Conservation (phyloP, 2,113 vertebrate genomes). For the Proteles cristata region DNA sequence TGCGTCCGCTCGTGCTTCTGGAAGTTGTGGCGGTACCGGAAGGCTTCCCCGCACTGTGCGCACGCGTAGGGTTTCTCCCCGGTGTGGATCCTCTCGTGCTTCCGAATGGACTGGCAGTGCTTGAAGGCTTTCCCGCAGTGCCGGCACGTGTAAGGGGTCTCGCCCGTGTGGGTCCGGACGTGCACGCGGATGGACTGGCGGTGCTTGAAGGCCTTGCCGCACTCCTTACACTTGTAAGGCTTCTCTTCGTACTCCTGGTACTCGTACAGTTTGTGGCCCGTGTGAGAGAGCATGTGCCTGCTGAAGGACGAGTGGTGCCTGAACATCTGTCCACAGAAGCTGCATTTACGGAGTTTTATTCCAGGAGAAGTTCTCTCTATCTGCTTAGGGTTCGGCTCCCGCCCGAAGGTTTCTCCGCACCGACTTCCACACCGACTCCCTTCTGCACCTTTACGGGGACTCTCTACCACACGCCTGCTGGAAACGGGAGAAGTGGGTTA, state of each 20-base stretch:
- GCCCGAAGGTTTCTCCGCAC: not conserved
- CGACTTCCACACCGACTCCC: not conserved
- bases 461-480: not conserved
- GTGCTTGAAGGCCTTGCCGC: constrained; percentile 64
- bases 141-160: not conserved
- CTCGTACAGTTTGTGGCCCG: constrained; percentile 14
- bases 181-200: constrained; percentile 36
- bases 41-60: constrained; percentile 58
- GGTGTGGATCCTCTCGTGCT: constrained; percentile 53
- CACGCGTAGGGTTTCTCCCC: constrained; percentile 72
- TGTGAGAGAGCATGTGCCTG: constrained; percentile 67
- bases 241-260: constrained; percentile 58
- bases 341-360: constrained; percentile 65
- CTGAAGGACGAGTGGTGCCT: constrained; percentile 64
- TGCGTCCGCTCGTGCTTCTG: constrained; percentile 67
- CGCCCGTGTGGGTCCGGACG: not conserved
- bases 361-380: constrained; percentile 56
- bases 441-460: constrained; percentile 15
- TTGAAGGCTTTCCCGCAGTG: not conserved
- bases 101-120: not conserved
- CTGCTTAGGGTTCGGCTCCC: constrained; percentile 33
- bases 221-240: constrained; percentile 66
- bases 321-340: constrained; percentile 64
- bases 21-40: constrained; percentile 32
- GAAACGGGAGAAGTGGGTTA: constrained; percentile 9